Evolutionary conservation across 2,113 vertebrate genomes (phyloP), one percentile per base, ranked within the genome.

Genomic region (Cygnus atratus): DNA sequence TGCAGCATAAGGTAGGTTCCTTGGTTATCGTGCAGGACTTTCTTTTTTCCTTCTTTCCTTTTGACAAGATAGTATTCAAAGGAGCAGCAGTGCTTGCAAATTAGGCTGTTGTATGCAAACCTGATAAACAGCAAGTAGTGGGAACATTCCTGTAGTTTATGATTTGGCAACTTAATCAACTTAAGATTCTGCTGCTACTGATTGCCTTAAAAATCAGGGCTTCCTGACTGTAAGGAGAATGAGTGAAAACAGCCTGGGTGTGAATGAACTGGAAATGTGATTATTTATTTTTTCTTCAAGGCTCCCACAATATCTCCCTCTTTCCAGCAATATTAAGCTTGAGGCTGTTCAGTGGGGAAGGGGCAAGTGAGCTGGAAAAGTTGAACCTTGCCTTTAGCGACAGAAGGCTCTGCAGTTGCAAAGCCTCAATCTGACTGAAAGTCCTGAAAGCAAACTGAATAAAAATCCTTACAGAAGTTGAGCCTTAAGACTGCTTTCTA

Each of bases 281-380:
- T 84, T 85, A 65, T 71, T 95, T 88, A 33, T 9, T 82, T 90
- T 92, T 92, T 75, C 84, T 92, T 68, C 52, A 59, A 75, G 65
- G 19, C 67, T 90, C 22, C 13, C 37, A 35, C 75, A 68, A 22
- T 91, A 77, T 92, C 77, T 92, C 18, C 22, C 6, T 3, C 33
- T 95, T 88, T 95, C 76, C 87, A 91, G 58, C 35, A 76, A 16
- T 67, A 66, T 65, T 79, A 89, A 81, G 70, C 84, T 95, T 87
- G 75, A 93, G 77, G 73, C 75, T 66, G 54, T 83, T 77, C 62
- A 68, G 20, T 82, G 66, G 13, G 43, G 77, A 52, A 85, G 29
- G 90, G 84, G 84, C 85, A 93, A 92, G 70, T 81, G 68, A 93
- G 43, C 77, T 95, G 85, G 63, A 85, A 73, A 88, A 90, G 84